Conservation (phyloP, 2,113 vertebrate genomes). For the Pelecanoides urinatrix region DNA sequence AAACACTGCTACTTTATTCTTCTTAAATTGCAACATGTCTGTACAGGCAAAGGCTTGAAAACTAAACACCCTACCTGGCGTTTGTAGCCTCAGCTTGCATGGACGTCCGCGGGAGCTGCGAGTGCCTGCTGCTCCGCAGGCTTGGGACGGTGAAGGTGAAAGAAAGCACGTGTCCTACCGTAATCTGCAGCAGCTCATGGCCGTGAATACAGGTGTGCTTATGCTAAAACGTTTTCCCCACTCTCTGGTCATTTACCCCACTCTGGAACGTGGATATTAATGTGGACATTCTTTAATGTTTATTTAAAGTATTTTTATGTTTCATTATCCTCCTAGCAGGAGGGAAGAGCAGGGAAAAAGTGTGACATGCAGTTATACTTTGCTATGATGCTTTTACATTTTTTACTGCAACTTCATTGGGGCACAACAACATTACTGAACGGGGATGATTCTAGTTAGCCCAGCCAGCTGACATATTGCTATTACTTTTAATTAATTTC, state of each 20-base stretch:
- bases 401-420: neutral
- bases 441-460: neutral
- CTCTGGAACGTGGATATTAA: neutral
- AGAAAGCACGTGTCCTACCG: rapidly evolving
- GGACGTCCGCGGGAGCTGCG: rapidly evolving
- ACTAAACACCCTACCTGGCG: rapidly evolving
- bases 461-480: neutral
- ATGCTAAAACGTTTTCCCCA: neutral
- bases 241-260: neutral
- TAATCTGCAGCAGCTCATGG: neutral
- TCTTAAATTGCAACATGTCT: neutral
- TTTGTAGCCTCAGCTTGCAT: neutral
- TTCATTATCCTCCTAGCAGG: neutral
- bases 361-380: neutral
- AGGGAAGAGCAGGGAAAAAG: neutral
- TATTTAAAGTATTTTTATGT: neutral
- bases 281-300: neutral
- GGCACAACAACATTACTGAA: neutral
- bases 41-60: neutral
- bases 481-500: neutral
- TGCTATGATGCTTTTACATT: neutral
- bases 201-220: neutral
- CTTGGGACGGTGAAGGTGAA: neutral
- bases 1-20: neutral
- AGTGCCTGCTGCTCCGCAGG: neutral